phyloP scores from a whole-genome alignment of 2,113 vertebrate species.

The Pseudorhombus dupliciocellatus region DNA sequence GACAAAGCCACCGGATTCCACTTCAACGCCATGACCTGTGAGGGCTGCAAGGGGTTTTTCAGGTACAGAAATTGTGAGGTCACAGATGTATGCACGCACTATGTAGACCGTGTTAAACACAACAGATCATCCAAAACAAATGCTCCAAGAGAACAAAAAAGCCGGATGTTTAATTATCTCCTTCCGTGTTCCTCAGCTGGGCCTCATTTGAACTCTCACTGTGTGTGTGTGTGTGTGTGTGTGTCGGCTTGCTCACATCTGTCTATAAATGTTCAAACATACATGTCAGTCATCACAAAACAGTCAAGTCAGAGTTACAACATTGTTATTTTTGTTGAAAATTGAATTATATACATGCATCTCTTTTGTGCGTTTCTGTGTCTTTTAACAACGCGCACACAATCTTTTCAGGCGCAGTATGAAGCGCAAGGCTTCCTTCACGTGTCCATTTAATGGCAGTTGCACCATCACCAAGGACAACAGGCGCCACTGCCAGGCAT shows the following conservation, averaged over 20 bases:
- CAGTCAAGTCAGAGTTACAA: background rate
- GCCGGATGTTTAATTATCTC: slow-evolving; percentile 64
- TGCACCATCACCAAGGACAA: slow-evolving; percentile 99
- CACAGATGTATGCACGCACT: background rate
- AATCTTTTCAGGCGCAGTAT: slow-evolving; percentile 88
- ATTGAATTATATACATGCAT: background rate
- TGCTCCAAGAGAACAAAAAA: slow-evolving; percentile 46
- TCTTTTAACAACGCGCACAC: slow-evolving; percentile 19
- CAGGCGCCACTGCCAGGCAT: slow-evolving; percentile 96
- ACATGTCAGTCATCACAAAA: slow-evolving; percentile 8
- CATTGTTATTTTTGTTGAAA: background rate
- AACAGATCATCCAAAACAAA: slow-evolving; percentile 18
- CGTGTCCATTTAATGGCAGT: slow-evolving; percentile 92
- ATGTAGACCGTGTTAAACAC: background rate
- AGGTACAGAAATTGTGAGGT: slow-evolving; percentile 77
- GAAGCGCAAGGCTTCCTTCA: slow-evolving; percentile 95
- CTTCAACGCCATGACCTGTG: slow-evolving; percentile 98
- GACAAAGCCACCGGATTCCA: slow-evolving; percentile 96
- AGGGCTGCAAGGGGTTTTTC: slow-evolving; percentile 99
- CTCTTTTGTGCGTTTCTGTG: background rate
- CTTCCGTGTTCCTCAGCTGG: slow-evolving; percentile 52
- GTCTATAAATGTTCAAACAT: slow-evolving; percentile 43
- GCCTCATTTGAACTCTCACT: slow-evolving; percentile 58
- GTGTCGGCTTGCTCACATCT: slow-evolving; percentile 27
- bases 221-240: slow-evolving; percentile 8